These are phyloP conservation scores for Ceramica pisi DNA, from an alignment of 2,888 invertebrate genomes.

Conservation along the genomic window DNA sequence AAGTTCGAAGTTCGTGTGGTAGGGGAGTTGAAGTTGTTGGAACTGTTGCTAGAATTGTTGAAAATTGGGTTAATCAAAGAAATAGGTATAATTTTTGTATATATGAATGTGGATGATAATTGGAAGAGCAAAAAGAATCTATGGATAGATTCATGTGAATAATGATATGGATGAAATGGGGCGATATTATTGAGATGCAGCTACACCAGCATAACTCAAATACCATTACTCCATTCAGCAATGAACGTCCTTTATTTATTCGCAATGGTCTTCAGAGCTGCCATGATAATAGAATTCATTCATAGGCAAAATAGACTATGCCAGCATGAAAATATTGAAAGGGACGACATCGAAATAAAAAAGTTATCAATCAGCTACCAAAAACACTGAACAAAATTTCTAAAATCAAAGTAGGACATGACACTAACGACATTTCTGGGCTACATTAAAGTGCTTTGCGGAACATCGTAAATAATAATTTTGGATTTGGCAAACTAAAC, in stretches of 20 bases:
- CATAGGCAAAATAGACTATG: not conserved
- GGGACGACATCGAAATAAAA: not conserved
- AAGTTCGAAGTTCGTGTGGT: slow-evolving; percentile 17
- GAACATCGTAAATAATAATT: slow-evolving; percentile 6
- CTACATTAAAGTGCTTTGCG: not conserved
- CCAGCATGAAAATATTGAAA: not conserved
- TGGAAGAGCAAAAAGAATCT: too few relatives aligned
- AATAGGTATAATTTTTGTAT: too few relatives aligned
- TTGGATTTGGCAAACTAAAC: slow-evolving; percentile 26
- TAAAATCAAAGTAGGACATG: not conserved
- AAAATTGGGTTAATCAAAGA: not conserved
- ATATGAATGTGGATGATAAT: too few relatives aligned
- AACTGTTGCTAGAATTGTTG: not conserved
- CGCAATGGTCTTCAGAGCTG: slow-evolving; percentile 6
- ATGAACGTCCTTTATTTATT: not conserved
- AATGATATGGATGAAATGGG: not conserved
- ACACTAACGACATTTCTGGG: not conserved
- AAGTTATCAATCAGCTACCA: too few relatives aligned
- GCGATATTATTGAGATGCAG: not conserved
- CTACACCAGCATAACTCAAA: not conserved
- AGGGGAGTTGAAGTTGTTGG: slow-evolving; percentile 1
- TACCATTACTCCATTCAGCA: not conserved
- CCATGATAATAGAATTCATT: not conserved
- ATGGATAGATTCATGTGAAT: too few relatives aligned
- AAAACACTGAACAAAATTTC: not conserved